phyloP scores from a whole-genome alignment of 2,888 invertebrate species.

The Noctua janthina region DNA sequence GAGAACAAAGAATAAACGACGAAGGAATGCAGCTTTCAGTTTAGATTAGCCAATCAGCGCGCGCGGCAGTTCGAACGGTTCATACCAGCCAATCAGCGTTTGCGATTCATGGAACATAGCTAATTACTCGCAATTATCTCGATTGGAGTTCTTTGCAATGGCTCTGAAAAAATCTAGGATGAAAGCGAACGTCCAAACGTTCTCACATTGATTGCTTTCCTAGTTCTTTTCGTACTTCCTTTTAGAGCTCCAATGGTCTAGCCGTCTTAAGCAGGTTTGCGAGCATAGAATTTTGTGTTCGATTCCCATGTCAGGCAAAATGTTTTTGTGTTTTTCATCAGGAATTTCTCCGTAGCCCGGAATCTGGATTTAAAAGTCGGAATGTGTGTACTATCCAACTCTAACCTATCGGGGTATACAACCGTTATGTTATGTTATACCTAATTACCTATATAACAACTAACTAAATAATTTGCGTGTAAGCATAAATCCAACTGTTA shows the following conservation, averaged over 20 bases:
- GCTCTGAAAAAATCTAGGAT: conserved; percentile 10
- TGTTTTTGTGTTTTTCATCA: not conserved
- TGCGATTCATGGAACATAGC: conserved; percentile 19
- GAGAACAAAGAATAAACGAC: not conserved
- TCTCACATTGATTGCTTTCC: conserved; percentile 15
- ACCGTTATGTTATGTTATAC: not conserved
- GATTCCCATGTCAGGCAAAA: not conserved
- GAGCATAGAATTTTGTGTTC: not conserved
- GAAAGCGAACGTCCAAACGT: conserved; percentile 9
- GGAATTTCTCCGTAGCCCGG: not conserved
- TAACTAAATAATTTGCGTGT: conserved; percentile 5
- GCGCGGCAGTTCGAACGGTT: conserved; percentile 1
- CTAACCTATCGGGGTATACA: not conserved
- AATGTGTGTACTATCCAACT: not conserved
- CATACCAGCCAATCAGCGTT: conserved; percentile 38
- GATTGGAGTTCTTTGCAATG: conserved; percentile 22
- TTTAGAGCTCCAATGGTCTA: too few species aligned
- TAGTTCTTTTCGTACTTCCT: not conserved
- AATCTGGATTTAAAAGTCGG: not conserved
- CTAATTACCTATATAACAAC: not conserved
- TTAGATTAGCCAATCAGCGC: conserved; percentile 35
- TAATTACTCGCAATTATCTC: conserved; percentile 27
- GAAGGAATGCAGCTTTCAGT: conserved; percentile 9
- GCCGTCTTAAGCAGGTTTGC: too few species aligned
- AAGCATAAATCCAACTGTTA: not conserved